Conservation (phyloP, 1,140 invertebrate species). For the Batillaria attramentaria region DNA sequence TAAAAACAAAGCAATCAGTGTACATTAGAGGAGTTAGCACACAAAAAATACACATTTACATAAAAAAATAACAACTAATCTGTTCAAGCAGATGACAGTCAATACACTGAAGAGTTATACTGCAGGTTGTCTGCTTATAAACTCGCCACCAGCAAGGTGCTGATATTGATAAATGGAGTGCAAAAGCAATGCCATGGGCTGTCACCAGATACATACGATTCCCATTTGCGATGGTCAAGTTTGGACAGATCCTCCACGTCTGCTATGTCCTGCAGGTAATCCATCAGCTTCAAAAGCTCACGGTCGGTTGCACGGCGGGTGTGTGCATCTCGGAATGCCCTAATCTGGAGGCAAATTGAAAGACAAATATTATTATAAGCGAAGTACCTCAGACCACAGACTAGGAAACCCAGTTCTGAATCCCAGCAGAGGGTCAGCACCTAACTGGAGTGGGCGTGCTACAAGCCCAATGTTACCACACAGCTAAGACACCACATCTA, state of each 20-base stretch:
- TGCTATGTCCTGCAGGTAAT: slow-evolving; percentile 90
- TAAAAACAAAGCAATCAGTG: too few species aligned
- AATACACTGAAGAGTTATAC: too few species aligned
- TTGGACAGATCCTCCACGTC: slow-evolving; percentile 85
- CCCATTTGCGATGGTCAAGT: slow-evolving; percentile 94
- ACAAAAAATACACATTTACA: too few species aligned
- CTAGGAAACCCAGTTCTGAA: neutral
- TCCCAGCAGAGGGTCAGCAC: neutral
- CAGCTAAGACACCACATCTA: too few species aligned
- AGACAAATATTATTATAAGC: neutral
- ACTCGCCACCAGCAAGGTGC: too few species aligned
- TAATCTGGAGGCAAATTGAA: slow-evolving; percentile 76
- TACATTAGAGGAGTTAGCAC: too few species aligned
- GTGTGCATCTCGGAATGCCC: slow-evolving; percentile 92
- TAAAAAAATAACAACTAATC: too few species aligned
- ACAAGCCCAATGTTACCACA: neutral
- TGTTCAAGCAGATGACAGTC: too few species aligned
- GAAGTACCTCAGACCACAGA: neutral
- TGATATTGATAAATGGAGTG: too few species aligned
- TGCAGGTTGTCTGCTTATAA: too few species aligned
- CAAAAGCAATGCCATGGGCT: too few species aligned
- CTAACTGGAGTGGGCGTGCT: neutral
- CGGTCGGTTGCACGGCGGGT: slow-evolving; percentile 87
- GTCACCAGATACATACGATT: slow-evolving; percentile 70
- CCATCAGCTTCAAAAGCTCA: slow-evolving; percentile 86